These are phyloP conservation scores for Apamea sordens DNA, from an alignment of 2,888 invertebrate genomes.

Conservation along the genomic window DNA sequence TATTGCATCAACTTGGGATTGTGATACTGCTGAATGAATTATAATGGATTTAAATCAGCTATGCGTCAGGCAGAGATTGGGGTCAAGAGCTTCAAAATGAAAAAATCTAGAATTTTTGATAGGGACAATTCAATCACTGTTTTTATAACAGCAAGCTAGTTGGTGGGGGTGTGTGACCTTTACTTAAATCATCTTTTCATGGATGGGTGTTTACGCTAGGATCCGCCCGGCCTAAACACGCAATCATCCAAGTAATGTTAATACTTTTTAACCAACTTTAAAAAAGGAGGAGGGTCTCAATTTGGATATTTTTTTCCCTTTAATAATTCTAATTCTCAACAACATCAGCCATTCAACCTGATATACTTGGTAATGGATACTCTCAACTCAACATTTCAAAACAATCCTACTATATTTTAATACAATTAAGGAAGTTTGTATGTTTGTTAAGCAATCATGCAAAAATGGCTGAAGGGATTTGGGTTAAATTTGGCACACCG, in stretches of 20 bases:
- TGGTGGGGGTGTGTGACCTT: background rate
- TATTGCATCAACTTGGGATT: background rate
- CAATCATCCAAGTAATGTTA: background rate
- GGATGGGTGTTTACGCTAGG: too few relatives aligned
- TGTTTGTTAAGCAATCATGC: background rate
- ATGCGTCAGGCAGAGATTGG: background rate
- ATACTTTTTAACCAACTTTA: background rate
- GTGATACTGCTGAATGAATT: background rate
- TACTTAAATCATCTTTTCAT: background rate
- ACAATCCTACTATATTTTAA: background rate
- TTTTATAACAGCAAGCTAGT: background rate
- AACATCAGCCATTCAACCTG: background rate
- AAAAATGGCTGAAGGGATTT: too few relatives aligned
- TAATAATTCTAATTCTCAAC: background rate
- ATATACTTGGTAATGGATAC: background rate
- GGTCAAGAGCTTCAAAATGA: background rate
- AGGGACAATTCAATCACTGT: background rate
- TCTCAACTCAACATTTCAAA: background rate
- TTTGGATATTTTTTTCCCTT: background rate
- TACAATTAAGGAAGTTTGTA: too few relatives aligned
- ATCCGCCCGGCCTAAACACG: rapidly evolving
- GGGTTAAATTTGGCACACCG: too few relatives aligned
- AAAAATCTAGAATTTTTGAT: too few relatives aligned
- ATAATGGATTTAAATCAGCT: conserved; percentile 4
- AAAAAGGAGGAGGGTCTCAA: too few relatives aligned